Base-by-base conservation (phyloP, 2,888 invertebrate genomes). In the Rhamnusium bicolor region DNA sequence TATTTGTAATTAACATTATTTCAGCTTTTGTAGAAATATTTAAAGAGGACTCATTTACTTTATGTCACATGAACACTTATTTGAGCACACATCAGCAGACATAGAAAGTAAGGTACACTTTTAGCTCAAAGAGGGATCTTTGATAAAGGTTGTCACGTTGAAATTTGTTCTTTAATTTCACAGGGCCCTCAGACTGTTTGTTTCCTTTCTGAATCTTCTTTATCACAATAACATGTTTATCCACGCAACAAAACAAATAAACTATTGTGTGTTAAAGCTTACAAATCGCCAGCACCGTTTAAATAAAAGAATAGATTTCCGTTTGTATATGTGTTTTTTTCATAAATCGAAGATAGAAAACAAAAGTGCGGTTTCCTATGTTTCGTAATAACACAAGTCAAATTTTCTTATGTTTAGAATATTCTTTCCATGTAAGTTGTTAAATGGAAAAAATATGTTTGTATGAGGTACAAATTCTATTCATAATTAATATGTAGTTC, bases 211-310 rank as follows among this genome's bases (percentile, higher is more conserved):
- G 54, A 27, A 56, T 56, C 32, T 58, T 18, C 58, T 58, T 18
- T 3, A 40, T 32, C 58, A 58, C 58, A 58, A 58, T 58, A 58
- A 58, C 58, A 32, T 58, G 58, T 58, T 58, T 58, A 18, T 32
- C 14, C 32, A 58, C 29, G 12, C 58, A 32, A 40, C 40, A 12
- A 12, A n/a, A n/a, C 40, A 40, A 40, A n/a, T n/a, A n/a, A n/a
- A 40, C 40, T 40, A 40, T 40, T 40, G 40, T 40, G 40, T 14
- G 40, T 40, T 40, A 40, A 12, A 40, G 12, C 40, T 40, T 12
- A 40, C 40, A 40, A 40, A 40, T 40, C 40, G 40, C 40, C n/a
- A n/a, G 12, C n/a, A 40, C n/a, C 12, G n/a, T 12, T 40, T 40
- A 40, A 40, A 1, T 4, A 5, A 2, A n/a, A 40, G 12, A 3